Evolutionary conservation across 2,888 invertebrate genomes (phyloP), one percentile per base, ranked within the genome.

Genomic region (Perdita meconis): DNA sequence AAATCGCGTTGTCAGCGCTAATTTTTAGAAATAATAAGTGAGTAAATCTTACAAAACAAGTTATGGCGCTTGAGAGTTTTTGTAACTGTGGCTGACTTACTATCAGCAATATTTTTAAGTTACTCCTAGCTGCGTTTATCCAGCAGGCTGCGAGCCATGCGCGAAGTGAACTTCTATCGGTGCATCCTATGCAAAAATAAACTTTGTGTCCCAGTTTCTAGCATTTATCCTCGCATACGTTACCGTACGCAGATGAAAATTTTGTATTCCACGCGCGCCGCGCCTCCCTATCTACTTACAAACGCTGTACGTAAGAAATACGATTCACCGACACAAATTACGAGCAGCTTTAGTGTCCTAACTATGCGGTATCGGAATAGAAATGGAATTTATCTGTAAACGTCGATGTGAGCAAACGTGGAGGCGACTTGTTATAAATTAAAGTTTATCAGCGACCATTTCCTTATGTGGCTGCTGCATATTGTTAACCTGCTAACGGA

Each of bases 261-360:
- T 75, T 65, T 56, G 55, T 74, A 65, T 73, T 65, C 75, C 12
- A 19, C 8, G 59, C 26, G 47, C 55, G 36, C 6, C 10, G 10
- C 50, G 64, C 64, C 34, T 22, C 57, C 42, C 63, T 44, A 13
- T 16, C 19, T 47, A 47, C 40, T 65, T 34, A 53, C 64, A 34
- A 12, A 44, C 59, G 44, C 22, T 65, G 26, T 30, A 75, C n/a
- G 38, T 34, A 73, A 73, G 74, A 75, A 73, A 65, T 75, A 75
- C 53, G 74, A 73, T 8, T 34, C 13, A 47, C 22, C 60, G 74
- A 59, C 64, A 65, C 44, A 53, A 75, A 75, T 65, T 73, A 60
- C 19, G 51, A 64, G 19, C 64, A 55, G 59, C 24, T 65, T 16
- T 16, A 55, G 30, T 53, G 22, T 10, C 10, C 5, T 1, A 26